Evolutionary conservation across 2,888 invertebrate species (phyloP), one percentile per base, ranked within the genome.

Genomic region (Neoscelio sp.): DNA sequence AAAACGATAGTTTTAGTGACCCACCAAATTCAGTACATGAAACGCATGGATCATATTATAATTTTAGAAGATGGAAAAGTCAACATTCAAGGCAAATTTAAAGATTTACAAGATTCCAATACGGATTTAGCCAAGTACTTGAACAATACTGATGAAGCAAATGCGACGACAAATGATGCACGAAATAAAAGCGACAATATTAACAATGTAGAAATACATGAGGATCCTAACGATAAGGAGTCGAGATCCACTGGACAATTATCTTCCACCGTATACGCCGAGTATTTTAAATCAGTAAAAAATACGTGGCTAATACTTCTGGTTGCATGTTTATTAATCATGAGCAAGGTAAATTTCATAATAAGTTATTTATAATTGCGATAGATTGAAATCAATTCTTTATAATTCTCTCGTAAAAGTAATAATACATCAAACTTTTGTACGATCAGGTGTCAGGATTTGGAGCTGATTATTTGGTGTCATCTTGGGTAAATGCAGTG

Each of bases 21-120:
- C 1, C 81, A 97, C 91, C 97, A 97, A 88, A 89, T 96, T 56
- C 97, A 97, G 88, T 96, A 95, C 83, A 91, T 95, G 8, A 94
- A 93, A 83, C 91, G 92, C 30, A 95, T 94, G 2, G 94, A 95
- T 87, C 93, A 92, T 73, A 92, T 92, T 15, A 82, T 91, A 13
- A 85, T 91, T 3, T 78, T 91, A 28, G 87, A 92, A 77, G 90
- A 94, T 92, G 94, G 91, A 4, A 10, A 91, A 90, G 91, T 94
- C 18, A 92, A 93, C 83, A 91, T 92, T 2, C 92, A 92, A 84
- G 94, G 94, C 28, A 92, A 92, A 0, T 94, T 93, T 81, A 90
- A 92, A 2, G 93, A 94, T 77, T 85, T 94, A 8, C 88, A 92
- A 52, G 90, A 89, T 5, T 92, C 92, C 0, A 93, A 93, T n/a